A percentile compares a stretch with the other conserved stretches of the same genome.
Conservation (phyloP, 2,888 invertebrate genomes). For the Epinotia ramella region DNA sequence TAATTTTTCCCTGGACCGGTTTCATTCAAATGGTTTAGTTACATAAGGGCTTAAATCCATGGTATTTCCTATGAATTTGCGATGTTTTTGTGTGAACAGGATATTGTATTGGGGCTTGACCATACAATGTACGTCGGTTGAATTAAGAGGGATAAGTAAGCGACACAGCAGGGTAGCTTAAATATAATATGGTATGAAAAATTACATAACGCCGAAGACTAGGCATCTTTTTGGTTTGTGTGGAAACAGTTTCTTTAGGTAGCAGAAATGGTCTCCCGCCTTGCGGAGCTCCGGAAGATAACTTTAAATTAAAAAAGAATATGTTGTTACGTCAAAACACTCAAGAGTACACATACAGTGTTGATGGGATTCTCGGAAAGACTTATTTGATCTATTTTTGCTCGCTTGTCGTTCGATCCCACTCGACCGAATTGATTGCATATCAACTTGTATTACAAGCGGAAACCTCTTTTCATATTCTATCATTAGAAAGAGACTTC, state of each 20-base stretch:
- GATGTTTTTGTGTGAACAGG: background rate
- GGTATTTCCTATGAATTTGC: background rate
- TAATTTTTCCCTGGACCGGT: slow-evolving; percentile 18
- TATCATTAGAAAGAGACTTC: no score
- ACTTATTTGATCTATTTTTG: no score
- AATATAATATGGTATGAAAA: background rate
- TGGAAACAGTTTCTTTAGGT: background rate
- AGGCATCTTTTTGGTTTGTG: background rate
- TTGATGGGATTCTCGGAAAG: no score
- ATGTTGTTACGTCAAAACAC: no score
- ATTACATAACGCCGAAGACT: background rate
- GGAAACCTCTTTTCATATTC: no score
- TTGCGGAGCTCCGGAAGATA: no score
- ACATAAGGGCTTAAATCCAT: slow-evolving; percentile 1
- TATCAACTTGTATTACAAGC: no score
- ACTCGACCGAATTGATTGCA: no score
- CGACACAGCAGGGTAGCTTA: background rate
- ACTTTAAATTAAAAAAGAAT: no score
- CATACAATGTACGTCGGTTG: slow-evolving; percentile 15
- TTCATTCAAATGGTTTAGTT: background rate
- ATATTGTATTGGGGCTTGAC: slow-evolving; percentile 1
- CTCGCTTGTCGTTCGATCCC: no score
- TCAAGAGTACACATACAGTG: no score
- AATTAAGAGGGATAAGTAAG: slow-evolving; percentile 6
- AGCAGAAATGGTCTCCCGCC: background rate